These are phyloP conservation scores for Morpho achilles DNA, from an alignment of 2,888 invertebrate species.

Conservation along the genomic window DNA sequence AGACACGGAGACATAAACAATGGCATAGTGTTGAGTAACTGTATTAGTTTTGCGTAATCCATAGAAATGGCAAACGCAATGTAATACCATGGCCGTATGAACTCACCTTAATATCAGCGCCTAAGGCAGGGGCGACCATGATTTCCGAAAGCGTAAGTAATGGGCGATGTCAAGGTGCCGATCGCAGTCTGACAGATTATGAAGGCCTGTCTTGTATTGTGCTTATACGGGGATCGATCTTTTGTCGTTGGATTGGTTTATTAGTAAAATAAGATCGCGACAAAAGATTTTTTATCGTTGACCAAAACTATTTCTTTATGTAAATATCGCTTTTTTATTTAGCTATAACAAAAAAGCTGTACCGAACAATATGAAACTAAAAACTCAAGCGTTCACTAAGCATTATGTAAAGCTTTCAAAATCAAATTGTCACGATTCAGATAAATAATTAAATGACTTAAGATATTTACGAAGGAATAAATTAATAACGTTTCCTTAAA, in stretches of 20 bases:
- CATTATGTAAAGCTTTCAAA: too few relatives aligned
- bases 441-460: too few relatives aligned
- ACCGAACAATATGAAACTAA: too few relatives aligned
- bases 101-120: conserved; percentile 1
- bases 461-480: too few relatives aligned
- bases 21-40: not conserved
- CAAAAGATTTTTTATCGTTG: conserved; percentile 4
- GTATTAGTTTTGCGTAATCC: conserved; percentile 2
- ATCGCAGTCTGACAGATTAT: conserved; percentile 28
- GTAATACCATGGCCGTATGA: not conserved
- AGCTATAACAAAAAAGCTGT: not conserved
- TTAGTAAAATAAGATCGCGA: conserved; percentile 5
- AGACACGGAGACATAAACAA: too few relatives aligned
- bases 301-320: conserved; percentile 4
- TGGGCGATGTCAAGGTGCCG: conserved; percentile 57
- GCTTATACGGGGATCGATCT: not conserved
- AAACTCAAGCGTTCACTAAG: too few relatives aligned
- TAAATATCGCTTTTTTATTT: conserved; percentile 3
- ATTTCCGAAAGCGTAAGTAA: conserved; percentile 54
- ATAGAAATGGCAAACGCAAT: conserved; percentile 1
- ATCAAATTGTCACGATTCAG: too few relatives aligned
- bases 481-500: too few relatives aligned
- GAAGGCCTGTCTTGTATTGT: conserved; percentile 14
- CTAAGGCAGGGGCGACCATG: conserved; percentile 45
- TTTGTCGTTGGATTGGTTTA: not conserved